These are phyloP conservation scores for Zoroaster sp. DNA, from an alignment of 53 echinoderm and acorn worm genomes.

Conservation along the genomic window DNA sequence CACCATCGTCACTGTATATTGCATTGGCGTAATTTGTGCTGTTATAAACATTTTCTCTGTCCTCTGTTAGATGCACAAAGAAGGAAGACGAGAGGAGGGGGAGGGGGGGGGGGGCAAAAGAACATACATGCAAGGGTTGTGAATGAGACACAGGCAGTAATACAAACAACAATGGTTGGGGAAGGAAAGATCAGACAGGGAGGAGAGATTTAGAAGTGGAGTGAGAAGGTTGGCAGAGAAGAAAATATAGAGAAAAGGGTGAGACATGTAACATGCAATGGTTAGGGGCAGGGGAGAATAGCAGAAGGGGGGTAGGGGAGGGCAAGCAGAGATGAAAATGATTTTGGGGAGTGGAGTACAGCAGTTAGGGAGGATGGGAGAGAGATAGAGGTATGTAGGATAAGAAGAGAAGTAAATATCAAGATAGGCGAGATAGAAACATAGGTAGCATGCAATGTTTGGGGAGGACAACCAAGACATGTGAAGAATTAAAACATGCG, in stretches of 20 bases:
- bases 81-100: background rate
- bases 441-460: background rate
- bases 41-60: constrained; percentile 64
- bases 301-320: background rate
- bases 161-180: background rate
- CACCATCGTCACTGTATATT: constrained; percentile 79
- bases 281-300: too few relatives aligned
- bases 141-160: too few relatives aligned
- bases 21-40: constrained; percentile 89
- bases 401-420: background rate
- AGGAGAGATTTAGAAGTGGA: too few relatives aligned
- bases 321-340: background rate
- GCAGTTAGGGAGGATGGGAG: background rate
- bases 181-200: too few relatives aligned
- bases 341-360: background rate
- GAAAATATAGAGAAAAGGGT: too few relatives aligned
- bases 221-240: too few relatives aligned
- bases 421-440: background rate
- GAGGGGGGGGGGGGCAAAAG: background rate
- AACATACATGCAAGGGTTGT: too few relatives aligned
- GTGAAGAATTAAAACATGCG: too few relatives aligned
- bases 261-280: too few relatives aligned
- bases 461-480: background rate
- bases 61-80: constrained; percentile 35
- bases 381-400: background rate